A percentile compares a stretch with the other conserved stretches of the same genome.
phyloP scores from a whole-genome alignment of 1,140 invertebrate genomes.

The Drosophila nebulosa region DNA sequence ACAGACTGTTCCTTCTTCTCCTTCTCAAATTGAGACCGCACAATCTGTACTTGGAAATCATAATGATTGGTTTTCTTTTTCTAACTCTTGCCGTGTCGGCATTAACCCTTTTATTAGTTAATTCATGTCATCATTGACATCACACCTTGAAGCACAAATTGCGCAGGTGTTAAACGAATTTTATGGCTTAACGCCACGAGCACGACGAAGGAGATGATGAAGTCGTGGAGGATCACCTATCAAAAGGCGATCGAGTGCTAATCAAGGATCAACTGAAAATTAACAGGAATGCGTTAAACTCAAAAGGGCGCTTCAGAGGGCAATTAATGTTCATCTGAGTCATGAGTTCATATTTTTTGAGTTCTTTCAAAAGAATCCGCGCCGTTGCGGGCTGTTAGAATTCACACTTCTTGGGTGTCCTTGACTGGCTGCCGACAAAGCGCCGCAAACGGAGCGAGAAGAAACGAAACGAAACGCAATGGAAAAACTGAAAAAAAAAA shows the following conservation, averaged over 20 bases:
- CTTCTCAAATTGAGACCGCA: background rate
- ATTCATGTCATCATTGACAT: conserved; percentile 65
- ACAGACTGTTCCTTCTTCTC: too few species aligned
- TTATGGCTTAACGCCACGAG: conserved; percentile 71
- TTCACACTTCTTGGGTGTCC: conserved; percentile 77
- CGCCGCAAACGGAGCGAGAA: conserved; percentile 38
- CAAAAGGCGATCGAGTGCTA: conserved; percentile 41
- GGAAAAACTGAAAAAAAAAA: too few species aligned
- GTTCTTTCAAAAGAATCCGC: conserved; percentile 53
- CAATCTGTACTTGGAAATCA: conserved; percentile 26
- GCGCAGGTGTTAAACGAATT: conserved; percentile 67
- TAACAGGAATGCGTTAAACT: conserved; percentile 73
- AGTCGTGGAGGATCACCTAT: conserved; percentile 25
- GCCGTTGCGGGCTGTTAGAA: conserved; percentile 70
- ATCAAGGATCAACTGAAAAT: conserved; percentile 64
- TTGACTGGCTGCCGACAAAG: conserved; percentile 67
- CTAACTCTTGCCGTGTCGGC: conserved; percentile 9
- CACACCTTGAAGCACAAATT: conserved; percentile 30
- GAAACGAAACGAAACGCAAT: too few species aligned
- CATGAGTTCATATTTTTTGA: conserved; percentile 10
- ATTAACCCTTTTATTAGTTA: conserved; percentile 60
- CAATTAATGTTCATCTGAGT: conserved; percentile 46
- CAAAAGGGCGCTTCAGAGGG: conserved; percentile 40
- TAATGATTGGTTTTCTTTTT: conserved; percentile 47
- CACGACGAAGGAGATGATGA: conserved; percentile 17